phyloP scores from a whole-genome alignment of 2,113 vertebrate species.

The Channa maculata region DNA sequence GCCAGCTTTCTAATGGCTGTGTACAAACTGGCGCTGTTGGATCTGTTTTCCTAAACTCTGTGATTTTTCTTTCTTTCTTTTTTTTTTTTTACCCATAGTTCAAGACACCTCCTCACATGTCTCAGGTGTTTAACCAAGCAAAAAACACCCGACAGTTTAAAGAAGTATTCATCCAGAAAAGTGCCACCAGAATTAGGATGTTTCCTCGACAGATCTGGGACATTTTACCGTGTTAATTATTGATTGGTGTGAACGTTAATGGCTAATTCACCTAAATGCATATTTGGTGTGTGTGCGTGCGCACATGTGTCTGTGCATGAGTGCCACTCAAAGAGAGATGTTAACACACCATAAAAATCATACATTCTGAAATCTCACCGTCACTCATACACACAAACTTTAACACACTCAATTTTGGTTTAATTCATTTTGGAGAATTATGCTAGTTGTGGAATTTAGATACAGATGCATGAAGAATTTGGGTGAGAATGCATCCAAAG shows the following conservation, averaged over 20 bases:
- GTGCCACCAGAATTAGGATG: constrained; percentile 44
- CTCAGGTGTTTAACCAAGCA: background rate
- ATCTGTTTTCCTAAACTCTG: too few relatives aligned
- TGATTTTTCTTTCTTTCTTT: too few relatives aligned
- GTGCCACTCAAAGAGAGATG: too few relatives aligned
- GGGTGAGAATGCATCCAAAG: background rate
- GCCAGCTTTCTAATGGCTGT: background rate
- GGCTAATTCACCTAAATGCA: constrained; percentile 65
- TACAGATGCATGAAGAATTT: background rate
- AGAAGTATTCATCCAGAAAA: constrained; percentile 12
- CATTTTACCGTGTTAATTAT: constrained; percentile 62
- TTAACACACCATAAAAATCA: too few relatives aligned
- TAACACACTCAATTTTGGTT: too few relatives aligned
- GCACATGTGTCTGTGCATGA: background rate
- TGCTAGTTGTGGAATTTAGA: too few relatives aligned
- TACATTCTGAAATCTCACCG: too few relatives aligned
- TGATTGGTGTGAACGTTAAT: constrained; percentile 71
- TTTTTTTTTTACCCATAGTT: background rate
- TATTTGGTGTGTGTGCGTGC: constrained; percentile 5
- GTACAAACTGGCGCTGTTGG: background rate
- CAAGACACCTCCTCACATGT: background rate
- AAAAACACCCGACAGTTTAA: constrained; percentile 16
- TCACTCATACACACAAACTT: too few relatives aligned
- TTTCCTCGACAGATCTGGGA: constrained; percentile 52
- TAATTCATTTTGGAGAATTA: too few relatives aligned